phyloP scores from a whole-genome alignment of 1,140 invertebrate species.

The Euura lappo region DNA sequence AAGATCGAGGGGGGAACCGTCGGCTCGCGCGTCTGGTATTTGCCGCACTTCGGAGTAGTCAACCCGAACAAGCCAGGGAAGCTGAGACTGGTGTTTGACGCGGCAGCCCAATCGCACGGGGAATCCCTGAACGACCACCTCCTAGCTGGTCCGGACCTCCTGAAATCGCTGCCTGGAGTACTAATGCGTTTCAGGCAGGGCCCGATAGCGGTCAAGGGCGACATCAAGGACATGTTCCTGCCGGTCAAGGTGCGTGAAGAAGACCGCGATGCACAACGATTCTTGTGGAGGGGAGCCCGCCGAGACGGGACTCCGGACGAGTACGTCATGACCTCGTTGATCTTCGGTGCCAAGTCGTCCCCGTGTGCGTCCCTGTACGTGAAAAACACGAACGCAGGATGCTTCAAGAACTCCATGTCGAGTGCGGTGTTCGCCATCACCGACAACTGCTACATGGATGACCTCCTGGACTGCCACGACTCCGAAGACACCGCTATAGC shows the following conservation, averaged over 20 bases:
- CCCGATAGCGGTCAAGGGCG: not conserved
- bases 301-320: conserved; percentile 1
- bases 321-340: conserved; percentile 40
- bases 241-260: not conserved
- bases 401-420: conserved; percentile 14
- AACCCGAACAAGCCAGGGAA: conserved; percentile 37
- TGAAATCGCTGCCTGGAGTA: conserved; percentile 33
- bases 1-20: not conserved
- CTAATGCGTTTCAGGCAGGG: conserved; percentile 34
- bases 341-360: conserved; percentile 44
- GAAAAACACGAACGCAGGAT: conserved; percentile 33
- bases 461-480: conserved; percentile 28
- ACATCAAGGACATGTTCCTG: conserved; percentile 15
- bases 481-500: conserved; percentile 25
- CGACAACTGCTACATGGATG: conserved; percentile 20
- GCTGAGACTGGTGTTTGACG: conserved; percentile 36
- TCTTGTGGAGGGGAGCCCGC: conserved; percentile 21
- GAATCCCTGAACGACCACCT: conserved; percentile 33
- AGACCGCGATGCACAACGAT: conserved; percentile 17
- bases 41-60: conserved; percentile 38
- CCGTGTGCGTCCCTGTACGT: conserved; percentile 39
- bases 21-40: conserved; percentile 29
- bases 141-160: conserved; percentile 36
- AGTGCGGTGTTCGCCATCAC: conserved; percentile 14
- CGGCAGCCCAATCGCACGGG: conserved; percentile 26